Percentiles rank a stretch among this genome's conserved stretches.
Conservation (phyloP, 2,888 invertebrate genomes). For the Nysson spinosus region DNA sequence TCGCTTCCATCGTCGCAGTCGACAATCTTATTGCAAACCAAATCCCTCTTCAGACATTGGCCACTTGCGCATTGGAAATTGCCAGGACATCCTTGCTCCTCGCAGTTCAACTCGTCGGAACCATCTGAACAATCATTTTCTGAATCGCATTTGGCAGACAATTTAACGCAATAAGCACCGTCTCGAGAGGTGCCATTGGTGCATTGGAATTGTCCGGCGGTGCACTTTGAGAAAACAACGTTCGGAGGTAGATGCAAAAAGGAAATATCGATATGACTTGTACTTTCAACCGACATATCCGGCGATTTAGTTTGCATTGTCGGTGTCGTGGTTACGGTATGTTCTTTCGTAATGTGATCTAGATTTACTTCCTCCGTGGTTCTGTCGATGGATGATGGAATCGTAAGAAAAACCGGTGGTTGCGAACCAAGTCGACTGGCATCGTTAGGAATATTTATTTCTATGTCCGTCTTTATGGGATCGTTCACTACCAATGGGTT, state of each 20-base stretch:
- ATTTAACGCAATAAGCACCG: conserved; percentile 80
- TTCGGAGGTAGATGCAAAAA: conserved; percentile 30
- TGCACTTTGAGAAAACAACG: conserved; percentile 78
- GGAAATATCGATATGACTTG: conserved; percentile 25
- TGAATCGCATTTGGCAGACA: conserved; percentile 80
- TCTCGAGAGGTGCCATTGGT: conserved; percentile 80
- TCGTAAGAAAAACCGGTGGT: conserved; percentile 8
- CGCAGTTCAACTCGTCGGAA: conserved; percentile 81
- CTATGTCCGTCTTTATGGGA: conserved; percentile 2
- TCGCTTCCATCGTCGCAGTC: conserved; percentile 83
- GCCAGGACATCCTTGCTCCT: conserved; percentile 80
- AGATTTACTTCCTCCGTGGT: conserved; percentile 16
- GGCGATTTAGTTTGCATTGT: conserved; percentile 23
- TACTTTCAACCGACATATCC: conserved; percentile 17
- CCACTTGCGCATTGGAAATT: conserved; percentile 81
- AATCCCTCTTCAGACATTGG: conserved; percentile 80
- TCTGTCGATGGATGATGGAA: conserved; percentile 15
- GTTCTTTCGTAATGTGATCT: conserved; percentile 21
- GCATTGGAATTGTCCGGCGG: conserved; percentile 81
- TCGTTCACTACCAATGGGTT: conserved; percentile 5
- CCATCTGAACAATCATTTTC: conserved; percentile 82
- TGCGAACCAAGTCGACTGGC: too few relatives aligned
- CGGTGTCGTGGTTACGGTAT: not conserved
- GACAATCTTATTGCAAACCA: conserved; percentile 82
- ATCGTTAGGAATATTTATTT: not conserved